Evolutionary conservation across 2,888 invertebrate genomes (phyloP).

Genomic region (Chalcosyrphus nemorum): DNA sequence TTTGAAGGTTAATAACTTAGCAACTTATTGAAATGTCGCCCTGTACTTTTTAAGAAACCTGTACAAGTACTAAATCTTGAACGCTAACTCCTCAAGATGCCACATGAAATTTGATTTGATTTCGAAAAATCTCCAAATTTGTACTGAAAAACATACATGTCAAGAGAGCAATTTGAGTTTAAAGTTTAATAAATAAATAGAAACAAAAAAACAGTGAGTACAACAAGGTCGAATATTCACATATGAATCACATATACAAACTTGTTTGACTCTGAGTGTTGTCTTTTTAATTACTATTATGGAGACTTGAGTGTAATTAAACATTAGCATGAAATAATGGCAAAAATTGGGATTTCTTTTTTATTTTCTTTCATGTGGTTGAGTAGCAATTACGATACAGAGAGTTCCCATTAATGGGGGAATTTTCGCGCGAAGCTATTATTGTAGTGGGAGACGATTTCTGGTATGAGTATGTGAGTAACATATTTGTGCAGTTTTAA

Average conservation of each 20-base stretch:
- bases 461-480: neutral
- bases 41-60: too few species aligned
- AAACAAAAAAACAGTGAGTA: neutral
- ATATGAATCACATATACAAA: slow-evolving; percentile 7
- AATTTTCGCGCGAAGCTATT: neutral
- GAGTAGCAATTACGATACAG: slow-evolving; percentile 17
- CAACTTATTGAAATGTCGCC: too few species aligned
- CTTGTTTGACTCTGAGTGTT: slow-evolving; percentile 29
- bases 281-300: slow-evolving; percentile 47
- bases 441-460: neutral
- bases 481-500: neutral
- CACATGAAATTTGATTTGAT: neutral
- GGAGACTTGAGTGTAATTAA: slow-evolving; percentile 40
- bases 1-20: too few species aligned
- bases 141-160: neutral
- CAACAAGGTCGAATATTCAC: slow-evolving; percentile 8
- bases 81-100: neutral
- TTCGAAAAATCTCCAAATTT: neutral
- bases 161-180: neutral
- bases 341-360: slow-evolving; percentile 21
- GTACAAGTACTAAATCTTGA: too few species aligned
- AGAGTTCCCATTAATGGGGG: neutral
- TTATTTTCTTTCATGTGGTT: neutral
- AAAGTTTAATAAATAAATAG: neutral
- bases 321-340: slow-evolving; percentile 56